Conservation (phyloP, 1,140 invertebrate species). For the Pemphigus obesinymphae region DNA sequence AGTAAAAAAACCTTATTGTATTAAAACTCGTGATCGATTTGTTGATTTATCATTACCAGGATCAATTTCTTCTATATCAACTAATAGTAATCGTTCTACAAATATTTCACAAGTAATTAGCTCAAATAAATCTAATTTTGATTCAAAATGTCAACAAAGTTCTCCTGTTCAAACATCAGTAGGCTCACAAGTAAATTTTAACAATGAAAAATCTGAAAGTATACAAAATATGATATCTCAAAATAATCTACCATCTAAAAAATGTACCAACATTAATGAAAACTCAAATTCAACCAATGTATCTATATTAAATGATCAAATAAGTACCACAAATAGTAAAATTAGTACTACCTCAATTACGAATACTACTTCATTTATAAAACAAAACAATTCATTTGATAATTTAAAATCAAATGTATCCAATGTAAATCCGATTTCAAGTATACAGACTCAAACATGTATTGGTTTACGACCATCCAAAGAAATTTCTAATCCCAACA, state of each 20-base stretch:
- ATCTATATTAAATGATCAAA: neutral
- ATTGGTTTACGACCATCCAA: neutral
- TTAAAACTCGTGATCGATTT: neutral
- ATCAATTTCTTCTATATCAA: neutral
- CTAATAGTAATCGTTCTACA: slow-evolving; percentile 2
- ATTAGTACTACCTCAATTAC: neutral
- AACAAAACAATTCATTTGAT: neutral
- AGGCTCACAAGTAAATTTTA: slow-evolving; percentile 7
- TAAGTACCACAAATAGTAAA: neutral
- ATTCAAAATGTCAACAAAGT: neutral
- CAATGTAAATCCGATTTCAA: slow-evolving; percentile 2
- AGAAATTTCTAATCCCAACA: neutral
- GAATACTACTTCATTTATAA: neutral
- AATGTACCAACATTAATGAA: neutral
- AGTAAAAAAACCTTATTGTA: neutral
- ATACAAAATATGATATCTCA: neutral
- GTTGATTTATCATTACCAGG: neutral
- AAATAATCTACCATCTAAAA: neutral
- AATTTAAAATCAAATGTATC: neutral
- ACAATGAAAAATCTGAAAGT: neutral
- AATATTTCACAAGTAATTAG: neutral
- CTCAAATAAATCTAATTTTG: neutral
- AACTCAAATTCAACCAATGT: neutral
- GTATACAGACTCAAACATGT: slow-evolving; percentile 23
- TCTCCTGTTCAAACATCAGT: slow-evolving; percentile 16